Evolutionary conservation across 2,888 invertebrate genomes (phyloP).

Genomic region (Choristoneura rosaceana): DNA sequence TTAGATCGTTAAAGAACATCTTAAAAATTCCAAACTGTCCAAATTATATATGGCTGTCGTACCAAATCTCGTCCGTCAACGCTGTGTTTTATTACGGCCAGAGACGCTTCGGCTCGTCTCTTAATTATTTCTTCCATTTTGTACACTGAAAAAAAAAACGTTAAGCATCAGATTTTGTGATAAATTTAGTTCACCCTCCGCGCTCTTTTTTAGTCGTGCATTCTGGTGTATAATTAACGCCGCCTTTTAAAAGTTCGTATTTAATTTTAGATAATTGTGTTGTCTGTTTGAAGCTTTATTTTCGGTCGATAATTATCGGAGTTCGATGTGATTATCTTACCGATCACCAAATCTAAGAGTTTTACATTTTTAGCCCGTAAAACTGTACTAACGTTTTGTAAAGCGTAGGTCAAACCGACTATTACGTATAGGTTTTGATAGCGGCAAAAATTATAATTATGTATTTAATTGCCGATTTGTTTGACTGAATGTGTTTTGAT

Average conservation of each 20-base stretch:
- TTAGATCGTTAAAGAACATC: conserved; percentile 61
- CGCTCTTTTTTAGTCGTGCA: conserved; percentile 56
- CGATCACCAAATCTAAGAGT: neutral
- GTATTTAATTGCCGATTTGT: too few species aligned
- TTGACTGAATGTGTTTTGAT: too few species aligned
- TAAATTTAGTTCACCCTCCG: conserved; percentile 76
- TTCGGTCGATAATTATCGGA: conserved; percentile 14
- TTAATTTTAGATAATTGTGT: conserved; percentile 32
- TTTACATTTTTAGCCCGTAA: too few species aligned
- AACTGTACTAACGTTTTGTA: neutral
- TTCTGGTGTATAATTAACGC: conserved; percentile 67
- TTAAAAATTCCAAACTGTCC: conserved; percentile 57
- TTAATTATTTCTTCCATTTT: conserved; percentile 81
- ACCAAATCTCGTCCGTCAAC: conserved; percentile 72
- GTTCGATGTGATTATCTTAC: neutral
- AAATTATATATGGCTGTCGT: conserved; percentile 59
- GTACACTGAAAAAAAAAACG: conserved; percentile 66
- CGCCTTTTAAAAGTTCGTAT: conserved; percentile 48
- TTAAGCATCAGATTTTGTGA: conserved; percentile 77
- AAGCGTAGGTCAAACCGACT: too few species aligned
- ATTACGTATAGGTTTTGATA: too few species aligned
- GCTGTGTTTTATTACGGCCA: conserved; percentile 76
- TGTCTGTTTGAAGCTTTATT: conserved; percentile 39
- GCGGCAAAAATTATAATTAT: too few species aligned
- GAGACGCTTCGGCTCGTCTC: conserved; percentile 67